These are phyloP conservation scores for Crocuta crocuta DNA, from an alignment of 2,113 vertebrate species.

Conservation along the genomic window DNA sequence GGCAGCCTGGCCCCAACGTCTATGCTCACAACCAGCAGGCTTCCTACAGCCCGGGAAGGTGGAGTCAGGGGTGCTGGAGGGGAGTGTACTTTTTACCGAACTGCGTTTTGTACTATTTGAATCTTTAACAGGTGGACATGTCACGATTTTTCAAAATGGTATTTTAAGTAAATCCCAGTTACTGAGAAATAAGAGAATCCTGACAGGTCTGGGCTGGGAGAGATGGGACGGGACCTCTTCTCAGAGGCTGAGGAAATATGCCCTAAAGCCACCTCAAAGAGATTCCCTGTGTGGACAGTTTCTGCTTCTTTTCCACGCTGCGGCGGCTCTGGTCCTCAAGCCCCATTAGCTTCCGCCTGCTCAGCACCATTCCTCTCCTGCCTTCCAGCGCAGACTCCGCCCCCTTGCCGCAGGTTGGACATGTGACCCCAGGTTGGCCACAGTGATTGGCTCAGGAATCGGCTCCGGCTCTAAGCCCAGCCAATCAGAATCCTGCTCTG, in stretches of 20 bases:
- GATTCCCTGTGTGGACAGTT: accelerated
- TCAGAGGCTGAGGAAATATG: neutral
- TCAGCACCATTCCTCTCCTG: neutral
- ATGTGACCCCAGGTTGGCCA: neutral
- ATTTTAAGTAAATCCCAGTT: neutral
- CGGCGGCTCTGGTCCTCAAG: neutral
- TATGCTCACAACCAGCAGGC: neutral
- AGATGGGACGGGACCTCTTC: too few relatives aligned
- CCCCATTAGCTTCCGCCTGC: accelerated
- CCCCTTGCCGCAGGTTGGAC: neutral
- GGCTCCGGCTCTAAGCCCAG: neutral
- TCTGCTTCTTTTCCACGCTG: accelerated
- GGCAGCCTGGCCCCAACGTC: neutral
- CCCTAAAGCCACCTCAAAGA: neutral
- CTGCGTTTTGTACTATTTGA: neutral
- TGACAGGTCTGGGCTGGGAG: neutral
- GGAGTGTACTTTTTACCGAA: neutral
- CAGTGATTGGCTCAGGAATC: neutral
- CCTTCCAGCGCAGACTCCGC: neutral
- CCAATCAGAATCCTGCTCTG: neutral
- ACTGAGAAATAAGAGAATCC: neutral
- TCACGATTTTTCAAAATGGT: neutral
- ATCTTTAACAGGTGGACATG: neutral
- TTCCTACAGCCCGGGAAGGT: accelerated
- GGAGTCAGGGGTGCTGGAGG: neutral